Base-by-base conservation (phyloP, 1,140 invertebrate genomes). In the Hyles vespertilio region DNA sequence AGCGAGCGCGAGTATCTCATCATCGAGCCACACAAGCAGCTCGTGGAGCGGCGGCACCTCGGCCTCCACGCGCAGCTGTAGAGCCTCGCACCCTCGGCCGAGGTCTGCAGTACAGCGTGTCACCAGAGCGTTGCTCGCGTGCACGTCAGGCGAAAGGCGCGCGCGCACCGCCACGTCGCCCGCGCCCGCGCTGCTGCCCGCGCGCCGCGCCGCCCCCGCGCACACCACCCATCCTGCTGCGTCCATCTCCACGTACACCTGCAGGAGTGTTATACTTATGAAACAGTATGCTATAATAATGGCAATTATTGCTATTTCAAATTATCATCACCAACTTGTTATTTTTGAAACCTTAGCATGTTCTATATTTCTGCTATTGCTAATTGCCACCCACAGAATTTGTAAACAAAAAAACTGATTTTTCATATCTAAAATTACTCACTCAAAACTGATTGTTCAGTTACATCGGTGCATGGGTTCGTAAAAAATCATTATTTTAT, bases 11-110 rank as follows among this genome's bases (percentile, higher is more conserved):
- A 93, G 91, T 0, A 96, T 88, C 44, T 93, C 92, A 49, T 95
- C 93, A 0, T 93, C 93, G 77, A 97, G 97, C 97, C 97, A 98
- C 61, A 96, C 89, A 7, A 91, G 59, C 48, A 79, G 64, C 44
- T 77, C 74, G 12, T 66, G 70, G 49, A 68, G 67, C 43, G 79
- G 76, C 48, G 71, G 57, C 36, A 64, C 59, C 50, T 70, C 71
- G 11, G 63, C 61, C 40, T 55, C 64, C 36, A 72, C 61, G 12
- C 72, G 69, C 57, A 75, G 63, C 7, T 54, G 51, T 56, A 72
- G 59, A 32, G 52, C 59, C 49, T 36, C 50, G 53, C 3, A 36
- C 56, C 45, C 32, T 5, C 51, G 9, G 33, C n/a, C 32, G 43
- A 12, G 22, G 22, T 22, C 22, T 22, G 22, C 22, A 2, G 22